Percentiles rank a stretch among this genome's conserved stretches.
phyloP scores from a whole-genome alignment of 2,113 vertebrate genomes.

The Sturnus vulgaris region DNA sequence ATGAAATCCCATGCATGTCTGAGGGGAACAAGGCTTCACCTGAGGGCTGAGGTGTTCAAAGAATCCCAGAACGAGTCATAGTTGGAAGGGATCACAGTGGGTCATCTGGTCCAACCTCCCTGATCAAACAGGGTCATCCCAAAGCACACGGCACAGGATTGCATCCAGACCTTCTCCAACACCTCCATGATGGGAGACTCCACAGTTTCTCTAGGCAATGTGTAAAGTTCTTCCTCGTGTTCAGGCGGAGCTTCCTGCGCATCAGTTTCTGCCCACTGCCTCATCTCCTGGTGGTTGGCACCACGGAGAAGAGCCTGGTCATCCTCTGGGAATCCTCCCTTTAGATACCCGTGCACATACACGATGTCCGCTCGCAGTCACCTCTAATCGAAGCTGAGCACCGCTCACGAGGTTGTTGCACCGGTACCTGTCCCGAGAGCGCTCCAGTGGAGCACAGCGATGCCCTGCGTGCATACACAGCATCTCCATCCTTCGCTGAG shows the following conservation, averaged over 20 bases:
- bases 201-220: neutral
- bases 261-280: neutral
- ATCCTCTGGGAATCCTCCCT: no score
- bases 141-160: neutral
- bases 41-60: neutral
- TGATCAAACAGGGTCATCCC: neutral
- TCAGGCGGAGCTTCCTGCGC: neutral
- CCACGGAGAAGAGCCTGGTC: neutral
- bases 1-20: accelerated
- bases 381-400: neutral
- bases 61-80: neutral
- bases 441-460: accelerated
- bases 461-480: accelerated
- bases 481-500: neutral
- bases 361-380: neutral
- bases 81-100: neutral
- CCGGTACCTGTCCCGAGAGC: neutral
- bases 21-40: accelerated
- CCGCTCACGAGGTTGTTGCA: neutral
- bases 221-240: neutral
- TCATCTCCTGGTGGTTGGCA: neutral
- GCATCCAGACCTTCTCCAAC: neutral
- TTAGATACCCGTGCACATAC: neutral
- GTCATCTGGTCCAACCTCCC: neutral
- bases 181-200: neutral